Evolutionary conservation across 2,888 invertebrate species (phyloP), one percentile per base, ranked within the genome.

Genomic region (Latheticus oryzae): DNA sequence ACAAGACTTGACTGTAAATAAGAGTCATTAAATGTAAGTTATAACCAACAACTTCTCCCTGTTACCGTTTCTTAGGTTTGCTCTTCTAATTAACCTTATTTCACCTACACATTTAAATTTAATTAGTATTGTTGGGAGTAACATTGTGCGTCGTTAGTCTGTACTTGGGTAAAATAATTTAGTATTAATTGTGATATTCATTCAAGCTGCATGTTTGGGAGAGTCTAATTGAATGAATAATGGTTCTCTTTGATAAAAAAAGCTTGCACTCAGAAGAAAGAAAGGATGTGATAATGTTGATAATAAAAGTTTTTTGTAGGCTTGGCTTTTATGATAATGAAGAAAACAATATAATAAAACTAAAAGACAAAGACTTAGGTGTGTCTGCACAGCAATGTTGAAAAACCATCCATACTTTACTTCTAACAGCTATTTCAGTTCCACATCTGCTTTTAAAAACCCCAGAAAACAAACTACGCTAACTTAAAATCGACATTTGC

Each of bases 61-160:
- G 26, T 42, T 13, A 19, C 42, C 32, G 28, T 48, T 58, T 51
- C 58, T 45, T 51, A 58, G 24, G 28, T 52, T 52, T 45, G 8
- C 35, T 9, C 23, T 24, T 37, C 52, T 58, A 58, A 58, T 58
- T 58, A 58, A 52, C 58, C 51, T 51, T 52, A 52, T 52, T 58
- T 40, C 38, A 58, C 52, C 52, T 58, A 51, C 58, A 13, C 52
- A 45, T 58, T 58, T 52, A 58, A 51, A 58, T 58, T 58, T 58
- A 58, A 58, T 58, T 58, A 51, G 57, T 28, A 35, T 51, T 51
- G 57, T 43, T 42, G 47, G 37, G 40, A 28, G 23, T 12, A n/a
- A 24, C 15, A 19, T 24, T 4, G 45, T 11, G 30, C 30, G 32
- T 16, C 24, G 26, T 24, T 17, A 13, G 28, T 37, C 28, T 16